Evolutionary conservation across 53 echinoderm and acorn worm genomes (phyloP), one percentile per base, ranked within the genome.

Genomic region (Apostichopus leukothele): DNA sequence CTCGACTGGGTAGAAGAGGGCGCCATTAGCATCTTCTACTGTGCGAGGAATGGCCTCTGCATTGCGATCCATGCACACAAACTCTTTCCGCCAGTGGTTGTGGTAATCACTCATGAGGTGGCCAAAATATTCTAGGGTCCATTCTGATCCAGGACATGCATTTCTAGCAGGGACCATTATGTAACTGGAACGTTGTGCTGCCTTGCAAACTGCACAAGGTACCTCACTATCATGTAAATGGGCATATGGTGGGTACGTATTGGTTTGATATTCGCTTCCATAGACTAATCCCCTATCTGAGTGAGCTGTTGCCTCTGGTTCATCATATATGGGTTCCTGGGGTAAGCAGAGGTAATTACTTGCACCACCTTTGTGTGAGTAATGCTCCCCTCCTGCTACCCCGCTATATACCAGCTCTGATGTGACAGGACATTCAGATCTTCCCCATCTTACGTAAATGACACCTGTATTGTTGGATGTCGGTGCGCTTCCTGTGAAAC

Each of bases 141-240:
- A 93, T 0, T 60, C 84, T 13, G 73, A 55, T 27, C 74, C 87
- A 27, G 93, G 93, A 80, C 93, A 93, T 7, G 76, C 85, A 53
- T 90, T 93, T 26, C 91, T 73, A 14, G 93, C 93, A 9, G 91
- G 93, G 26, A 93, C 52, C 89, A 93, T 91, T 4, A 93, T 75
- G 13, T 54, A 22, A 21, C 53, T 89, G n/a, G 87, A 61, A 53
- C 88, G 88, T 16, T 76, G 0, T 6, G 67, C 54, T 5, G 85
- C 90, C 23, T 55, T 14, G 52, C 93, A 93, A 8, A 93, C 89
- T 23, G 90, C 90, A 68, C 90, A 93, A 1, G 88, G 78, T 5
- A 78, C 86, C 21, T 86, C 67, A 16, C 67, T 71, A 50, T 90
- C 23, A 26, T 90, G 77, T 75, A 90, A 79, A 9, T 57, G 74